Evolutionary conservation across 2,888 invertebrate genomes (phyloP).

Genomic region (Phoenoteleia sp.): DNA sequence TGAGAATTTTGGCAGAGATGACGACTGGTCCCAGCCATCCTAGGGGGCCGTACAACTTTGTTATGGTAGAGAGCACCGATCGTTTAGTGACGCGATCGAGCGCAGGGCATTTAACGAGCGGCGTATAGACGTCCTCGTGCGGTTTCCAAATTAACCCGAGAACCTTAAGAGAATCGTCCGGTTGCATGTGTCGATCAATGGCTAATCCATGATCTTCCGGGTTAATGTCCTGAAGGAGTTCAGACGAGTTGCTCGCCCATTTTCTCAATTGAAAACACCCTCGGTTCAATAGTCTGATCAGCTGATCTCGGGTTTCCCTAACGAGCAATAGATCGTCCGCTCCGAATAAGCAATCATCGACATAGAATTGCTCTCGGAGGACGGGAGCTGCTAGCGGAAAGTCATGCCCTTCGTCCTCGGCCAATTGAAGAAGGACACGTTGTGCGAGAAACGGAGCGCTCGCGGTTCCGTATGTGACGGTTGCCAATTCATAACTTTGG

Average conservation of each 20-base stretch:
- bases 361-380: background rate
- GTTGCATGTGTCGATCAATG: no score
- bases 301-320: background rate
- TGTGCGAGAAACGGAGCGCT: no score
- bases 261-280: background rate
- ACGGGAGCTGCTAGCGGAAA: background rate
- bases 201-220: no score
- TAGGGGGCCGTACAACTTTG: background rate
- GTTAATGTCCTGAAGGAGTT: no score
- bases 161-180: no score
- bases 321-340: background rate
- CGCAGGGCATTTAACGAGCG: background rate
- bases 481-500: no score
- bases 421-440: background rate
- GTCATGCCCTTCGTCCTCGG: background rate
- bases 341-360: slow-evolving; percentile 15
- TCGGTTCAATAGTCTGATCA: background rate
- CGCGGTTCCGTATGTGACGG: no score
- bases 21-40: background rate
- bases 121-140: no score
- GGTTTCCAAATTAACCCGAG: no score
- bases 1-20: background rate
- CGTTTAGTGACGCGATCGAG: slow-evolving; percentile 1
- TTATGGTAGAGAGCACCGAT: background rate
- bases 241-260: background rate